These are phyloP conservation scores for Neoseiulus cucumeris DNA, from an alignment of 1,140 invertebrate genomes.

Conservation along the genomic window DNA sequence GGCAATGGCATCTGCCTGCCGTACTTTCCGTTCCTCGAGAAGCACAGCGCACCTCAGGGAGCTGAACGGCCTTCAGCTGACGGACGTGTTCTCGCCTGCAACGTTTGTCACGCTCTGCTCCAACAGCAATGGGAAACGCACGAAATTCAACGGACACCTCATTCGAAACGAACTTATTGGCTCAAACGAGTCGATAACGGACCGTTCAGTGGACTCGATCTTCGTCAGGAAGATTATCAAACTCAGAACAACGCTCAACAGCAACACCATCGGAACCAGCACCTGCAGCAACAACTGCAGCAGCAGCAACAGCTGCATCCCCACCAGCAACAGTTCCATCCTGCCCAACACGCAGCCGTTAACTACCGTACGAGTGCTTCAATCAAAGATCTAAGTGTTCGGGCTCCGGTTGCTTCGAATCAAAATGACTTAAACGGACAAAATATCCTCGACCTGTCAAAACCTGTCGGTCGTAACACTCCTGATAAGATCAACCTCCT, in stretches of 20 bases:
- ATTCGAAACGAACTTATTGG: slow-evolving; percentile 70
- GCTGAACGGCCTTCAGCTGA: slow-evolving; percentile 31
- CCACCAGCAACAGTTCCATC: background rate
- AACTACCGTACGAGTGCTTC: background rate
- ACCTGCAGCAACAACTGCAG: background rate
- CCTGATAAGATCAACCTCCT: background rate
- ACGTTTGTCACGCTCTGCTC: slow-evolving; percentile 60
- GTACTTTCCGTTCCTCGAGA: slow-evolving; percentile 73
- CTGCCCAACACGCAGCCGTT: background rate
- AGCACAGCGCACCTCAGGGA: slow-evolving; percentile 56
- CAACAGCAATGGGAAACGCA: slow-evolving; percentile 74
- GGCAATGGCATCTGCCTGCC: slow-evolving; percentile 34
- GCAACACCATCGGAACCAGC: background rate
- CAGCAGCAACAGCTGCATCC: background rate
- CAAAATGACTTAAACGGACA: background rate
- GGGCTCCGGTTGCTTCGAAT: background rate
- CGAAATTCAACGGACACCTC: slow-evolving; percentile 57
- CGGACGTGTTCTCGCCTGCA: slow-evolving; percentile 42
- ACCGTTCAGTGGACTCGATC: slow-evolving; percentile 65
- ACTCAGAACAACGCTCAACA: background rate
- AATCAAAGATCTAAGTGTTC: background rate
- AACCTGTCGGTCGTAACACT: background rate
- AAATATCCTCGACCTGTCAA: background rate
- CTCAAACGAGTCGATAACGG: slow-evolving; percentile 71
- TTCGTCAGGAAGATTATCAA: slow-evolving; percentile 24